Percentiles rank a stretch among this genome's conserved stretches.
Conservation (phyloP, 2,113 vertebrate genomes). For the Mustela lutreola region DNA sequence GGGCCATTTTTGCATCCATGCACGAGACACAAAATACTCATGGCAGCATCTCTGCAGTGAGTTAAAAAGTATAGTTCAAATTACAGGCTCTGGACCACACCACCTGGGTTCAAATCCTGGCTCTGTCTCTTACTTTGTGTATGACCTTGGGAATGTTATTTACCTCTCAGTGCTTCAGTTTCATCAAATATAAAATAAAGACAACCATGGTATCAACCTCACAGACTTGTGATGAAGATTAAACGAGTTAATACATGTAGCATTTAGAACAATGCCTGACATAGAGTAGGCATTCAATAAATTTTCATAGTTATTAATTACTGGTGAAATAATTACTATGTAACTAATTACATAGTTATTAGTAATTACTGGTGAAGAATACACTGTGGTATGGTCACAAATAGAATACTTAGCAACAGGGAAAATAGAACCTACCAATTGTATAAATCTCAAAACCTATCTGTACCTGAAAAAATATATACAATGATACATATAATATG, state of each 20-base stretch:
- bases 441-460: conserved; percentile 6
- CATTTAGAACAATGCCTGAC: neutral
- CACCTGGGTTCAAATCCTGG: neutral
- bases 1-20: neutral
- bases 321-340: neutral
- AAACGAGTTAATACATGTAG: neutral
- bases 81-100: neutral
- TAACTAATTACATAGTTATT: neutral
- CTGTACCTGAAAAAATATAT: neutral
- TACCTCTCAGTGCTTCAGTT: neutral
- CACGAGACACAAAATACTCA: neutral
- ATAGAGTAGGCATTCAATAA: neutral
- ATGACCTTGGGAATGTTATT: neutral
- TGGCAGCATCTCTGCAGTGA: neutral
- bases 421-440: neutral
- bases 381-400: neutral
- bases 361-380: neutral
- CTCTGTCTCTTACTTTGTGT: neutral
- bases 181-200: conserved; percentile 9
- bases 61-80: neutral
- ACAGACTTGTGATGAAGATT: neutral
- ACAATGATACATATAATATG: neutral
- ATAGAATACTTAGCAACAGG: neutral
- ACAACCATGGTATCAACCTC: neutral
- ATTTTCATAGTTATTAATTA: neutral